Base-by-base conservation (phyloP, 2,888 invertebrate genomes). In the Tenthredo livida region DNA sequence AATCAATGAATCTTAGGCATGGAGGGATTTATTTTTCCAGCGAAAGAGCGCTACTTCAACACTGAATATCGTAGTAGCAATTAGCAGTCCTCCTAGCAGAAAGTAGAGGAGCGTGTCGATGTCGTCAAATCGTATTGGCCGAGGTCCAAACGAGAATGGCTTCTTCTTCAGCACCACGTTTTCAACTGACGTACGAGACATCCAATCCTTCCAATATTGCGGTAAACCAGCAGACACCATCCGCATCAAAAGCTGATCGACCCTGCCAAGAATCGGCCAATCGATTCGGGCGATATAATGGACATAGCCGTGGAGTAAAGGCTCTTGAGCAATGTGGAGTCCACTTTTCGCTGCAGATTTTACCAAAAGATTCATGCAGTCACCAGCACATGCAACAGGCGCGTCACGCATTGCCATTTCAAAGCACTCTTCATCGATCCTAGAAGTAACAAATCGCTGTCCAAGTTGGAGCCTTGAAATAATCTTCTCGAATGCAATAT, bases 141-240 rank as follows among this genome's bases (percentile, higher is more conserved):
- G 67, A 2, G 67, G 67, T 67, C 25, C 67, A 67, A 25, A 61
- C 25, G 25, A 61, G 25, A 12, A 25, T 61, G 17, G 0, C 33
- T 15, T 67, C 1, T 33, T 67, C 10, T 5, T 67, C 17, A 67
- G 0, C 7, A 10, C 5, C 0, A 17, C 10, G 33, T 17, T 47
- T 25, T 10, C 25, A 7, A 43, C 25, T 15, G 7, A 9, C 1
- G 47, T 29, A 21, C 25, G 40, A n/a, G 1, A 43, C 25, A 25
- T 73, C 5, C 12, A 9, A 15, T 12, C 15, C 10, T 25, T 73
- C 73, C 73, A 73, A 73, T 5, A 12, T 2, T 47, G 21, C 15
- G 73, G 40, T 4, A 73, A 73, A 25, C 73, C 73, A 43, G 73
- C 73, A 10, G 73, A 43, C 12, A 73, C 43, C 73, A 73, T 73